Conservation (phyloP, 2,113 vertebrate genomes). For the Phalacrocorax brasilianus region DNA sequence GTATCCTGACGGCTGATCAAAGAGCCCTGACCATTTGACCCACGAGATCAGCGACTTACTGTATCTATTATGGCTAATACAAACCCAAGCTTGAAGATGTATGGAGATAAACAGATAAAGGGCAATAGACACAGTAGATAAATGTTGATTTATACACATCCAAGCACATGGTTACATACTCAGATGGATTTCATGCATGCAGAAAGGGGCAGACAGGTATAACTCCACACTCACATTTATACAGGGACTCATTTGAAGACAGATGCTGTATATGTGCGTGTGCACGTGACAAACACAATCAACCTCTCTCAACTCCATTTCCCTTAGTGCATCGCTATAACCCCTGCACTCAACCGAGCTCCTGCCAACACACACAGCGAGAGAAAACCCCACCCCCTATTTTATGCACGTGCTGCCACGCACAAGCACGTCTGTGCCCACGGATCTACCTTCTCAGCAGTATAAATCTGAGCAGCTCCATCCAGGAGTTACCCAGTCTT, state of each 20-base stretch:
- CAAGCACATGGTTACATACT: fast-evolving
- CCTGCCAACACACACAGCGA: neutral
- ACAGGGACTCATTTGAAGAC: fast-evolving
- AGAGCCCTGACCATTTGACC: constrained; percentile 85
- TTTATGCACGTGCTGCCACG: fast-evolving
- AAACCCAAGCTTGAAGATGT: constrained; percentile 8
- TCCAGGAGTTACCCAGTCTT: fast-evolving
- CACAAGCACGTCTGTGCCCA: neutral
- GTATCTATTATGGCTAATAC: constrained; percentile 70
- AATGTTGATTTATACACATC: constrained; percentile 20
- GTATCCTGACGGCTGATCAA: constrained; percentile 83
- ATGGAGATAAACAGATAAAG: constrained; percentile 26
- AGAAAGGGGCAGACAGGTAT: neutral
- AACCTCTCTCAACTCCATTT: neutral
- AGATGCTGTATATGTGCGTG: neutral
- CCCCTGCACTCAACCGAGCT: neutral
- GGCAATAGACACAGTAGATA: constrained; percentile 5
- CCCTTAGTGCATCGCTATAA: neutral
- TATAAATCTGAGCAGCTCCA: neutral
- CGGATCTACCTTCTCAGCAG: neutral
- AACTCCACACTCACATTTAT: fast-evolving
- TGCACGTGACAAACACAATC: fast-evolving
- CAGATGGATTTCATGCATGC: neutral
- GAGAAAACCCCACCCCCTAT: neutral
- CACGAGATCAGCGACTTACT: constrained; percentile 76